These are phyloP conservation scores for Nothoprocta perdicaria DNA, from an alignment of 2,113 vertebrate species.

Conservation along the genomic window DNA sequence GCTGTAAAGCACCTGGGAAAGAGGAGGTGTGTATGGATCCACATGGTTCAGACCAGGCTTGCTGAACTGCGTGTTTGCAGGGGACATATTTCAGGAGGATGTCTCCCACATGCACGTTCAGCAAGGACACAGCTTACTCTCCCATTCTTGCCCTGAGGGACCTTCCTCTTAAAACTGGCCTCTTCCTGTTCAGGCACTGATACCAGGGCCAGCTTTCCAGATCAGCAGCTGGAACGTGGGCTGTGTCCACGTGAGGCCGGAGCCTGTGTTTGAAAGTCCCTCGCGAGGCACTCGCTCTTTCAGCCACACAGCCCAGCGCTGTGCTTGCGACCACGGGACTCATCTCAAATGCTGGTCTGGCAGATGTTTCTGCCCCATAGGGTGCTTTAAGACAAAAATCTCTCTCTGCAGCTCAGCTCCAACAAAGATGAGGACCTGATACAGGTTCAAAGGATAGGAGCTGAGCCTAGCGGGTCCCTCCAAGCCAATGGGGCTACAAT, in stretches of 20 bases:
- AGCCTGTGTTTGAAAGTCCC: background rate
- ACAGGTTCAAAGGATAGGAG: background rate
- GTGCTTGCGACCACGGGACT: background rate
- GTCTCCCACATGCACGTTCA: background rate
- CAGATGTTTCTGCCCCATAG: background rate
- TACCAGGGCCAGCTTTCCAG: background rate
- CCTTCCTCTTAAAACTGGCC: background rate
- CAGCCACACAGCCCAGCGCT: background rate
- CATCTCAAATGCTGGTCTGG: rapidly evolving
- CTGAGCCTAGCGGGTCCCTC: background rate
- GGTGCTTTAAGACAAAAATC: background rate
- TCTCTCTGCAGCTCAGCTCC: slow-evolving; percentile 3
- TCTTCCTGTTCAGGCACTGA: background rate
- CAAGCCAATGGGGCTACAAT: background rate
- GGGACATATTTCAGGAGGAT: background rate
- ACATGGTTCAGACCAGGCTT: rapidly evolving
- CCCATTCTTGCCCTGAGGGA: background rate
- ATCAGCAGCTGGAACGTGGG: background rate
- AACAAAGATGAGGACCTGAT: background rate
- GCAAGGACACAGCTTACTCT: rapidly evolving
- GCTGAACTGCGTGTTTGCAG: background rate
- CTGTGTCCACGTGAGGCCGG: background rate
- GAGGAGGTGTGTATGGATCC: rapidly evolving
- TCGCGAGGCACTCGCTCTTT: background rate
- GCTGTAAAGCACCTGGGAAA: background rate